Evolutionary conservation across 2,888 invertebrate species (phyloP).

Genomic region (Parnassius orleans): DNA sequence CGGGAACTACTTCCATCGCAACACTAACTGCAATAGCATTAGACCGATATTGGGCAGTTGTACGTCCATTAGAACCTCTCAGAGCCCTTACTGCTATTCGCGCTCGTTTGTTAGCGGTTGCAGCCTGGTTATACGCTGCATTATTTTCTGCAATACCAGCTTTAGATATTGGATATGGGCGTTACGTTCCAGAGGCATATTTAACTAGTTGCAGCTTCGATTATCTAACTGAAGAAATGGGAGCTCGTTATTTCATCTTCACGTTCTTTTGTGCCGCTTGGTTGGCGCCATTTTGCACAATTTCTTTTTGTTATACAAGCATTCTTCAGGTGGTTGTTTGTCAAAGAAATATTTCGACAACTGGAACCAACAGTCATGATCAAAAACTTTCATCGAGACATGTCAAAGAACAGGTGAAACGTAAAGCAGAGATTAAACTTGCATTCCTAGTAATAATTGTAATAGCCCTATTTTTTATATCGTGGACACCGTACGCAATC

Average conservation of each 20-base stretch:
- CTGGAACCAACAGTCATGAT: slow-evolving; percentile 60
- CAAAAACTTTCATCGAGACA: slow-evolving; percentile 77
- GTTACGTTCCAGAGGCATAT: slow-evolving; percentile 91
- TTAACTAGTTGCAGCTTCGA: slow-evolving; percentile 93
- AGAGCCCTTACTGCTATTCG: slow-evolving; percentile 82
- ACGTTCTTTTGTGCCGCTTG: slow-evolving; percentile 88
- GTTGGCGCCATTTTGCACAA: slow-evolving; percentile 86
- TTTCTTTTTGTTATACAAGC: slow-evolving; percentile 86
- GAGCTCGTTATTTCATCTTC: slow-evolving; percentile 85
- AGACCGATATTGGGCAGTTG: slow-evolving; percentile 91
- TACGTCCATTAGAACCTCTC: slow-evolving; percentile 86
- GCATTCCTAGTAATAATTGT: slow-evolving; percentile 85
- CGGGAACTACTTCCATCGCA: slow-evolving; percentile 90
- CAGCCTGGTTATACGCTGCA: slow-evolving; percentile 88
- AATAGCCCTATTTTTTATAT: slow-evolving; percentile 87
- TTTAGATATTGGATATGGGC: slow-evolving; percentile 84
- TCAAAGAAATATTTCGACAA: slow-evolving; percentile 63
- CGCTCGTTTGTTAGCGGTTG: slow-evolving; percentile 81
- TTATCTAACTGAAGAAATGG: slow-evolving; percentile 85
- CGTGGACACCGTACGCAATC: slow-evolving; percentile 91
- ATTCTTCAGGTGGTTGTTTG: slow-evolving; percentile 84
- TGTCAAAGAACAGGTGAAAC: slow-evolving; percentile 82
- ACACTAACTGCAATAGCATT: slow-evolving; percentile 89
- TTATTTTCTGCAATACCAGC: slow-evolving; percentile 86
- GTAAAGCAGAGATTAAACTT: slow-evolving; percentile 86